A percentile compares a stretch with the other conserved stretches of the same genome.
Conservation (phyloP, 2,888 invertebrate genomes). For the Sipunculus nudus region DNA sequence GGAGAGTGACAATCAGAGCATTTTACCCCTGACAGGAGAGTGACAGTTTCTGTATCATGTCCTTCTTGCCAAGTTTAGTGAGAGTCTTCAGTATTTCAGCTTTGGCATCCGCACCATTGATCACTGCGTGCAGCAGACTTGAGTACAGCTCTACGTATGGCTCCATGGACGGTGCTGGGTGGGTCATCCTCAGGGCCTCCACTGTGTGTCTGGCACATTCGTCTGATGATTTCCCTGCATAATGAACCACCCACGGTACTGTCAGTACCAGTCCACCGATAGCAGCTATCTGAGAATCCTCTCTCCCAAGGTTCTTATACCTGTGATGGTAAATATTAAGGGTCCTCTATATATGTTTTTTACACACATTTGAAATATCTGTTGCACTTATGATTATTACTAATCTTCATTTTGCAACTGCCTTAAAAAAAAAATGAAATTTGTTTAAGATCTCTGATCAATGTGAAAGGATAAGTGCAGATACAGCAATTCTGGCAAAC, state of each 20-base stretch:
- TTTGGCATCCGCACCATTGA: conserved; percentile 49
- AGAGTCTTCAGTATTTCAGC: conserved; percentile 42
- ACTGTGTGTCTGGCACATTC: conserved; percentile 49
- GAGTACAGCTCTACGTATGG: conserved; percentile 52
- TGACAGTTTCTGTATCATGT: conserved; percentile 39
- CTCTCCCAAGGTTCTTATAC: no score
- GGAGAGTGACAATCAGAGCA: no score
- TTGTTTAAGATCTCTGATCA: no score
- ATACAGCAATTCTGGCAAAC: no score
- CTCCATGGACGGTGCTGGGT: conserved; percentile 48
- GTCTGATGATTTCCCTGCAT: conserved; percentile 48
- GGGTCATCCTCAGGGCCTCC: conserved; percentile 54
- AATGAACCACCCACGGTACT: conserved; percentile 56
- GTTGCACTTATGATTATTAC: no score
- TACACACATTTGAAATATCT: no score
- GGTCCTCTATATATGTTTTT: no score
- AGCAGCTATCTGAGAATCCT: conserved; percentile 50
- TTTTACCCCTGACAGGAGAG: no score
- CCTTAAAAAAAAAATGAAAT: no score
- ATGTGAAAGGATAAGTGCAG: no score
- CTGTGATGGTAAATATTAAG: no score
- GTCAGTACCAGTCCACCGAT: conserved; percentile 51
- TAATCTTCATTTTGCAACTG: no score
- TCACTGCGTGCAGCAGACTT: conserved; percentile 48
- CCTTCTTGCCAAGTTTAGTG: conserved; percentile 41